A percentile compares a stretch with the other conserved stretches of the same genome.
These are phyloP conservation scores for Prietella phreatophila DNA, from an alignment of 2,113 vertebrate genomes.

Conservation along the genomic window DNA sequence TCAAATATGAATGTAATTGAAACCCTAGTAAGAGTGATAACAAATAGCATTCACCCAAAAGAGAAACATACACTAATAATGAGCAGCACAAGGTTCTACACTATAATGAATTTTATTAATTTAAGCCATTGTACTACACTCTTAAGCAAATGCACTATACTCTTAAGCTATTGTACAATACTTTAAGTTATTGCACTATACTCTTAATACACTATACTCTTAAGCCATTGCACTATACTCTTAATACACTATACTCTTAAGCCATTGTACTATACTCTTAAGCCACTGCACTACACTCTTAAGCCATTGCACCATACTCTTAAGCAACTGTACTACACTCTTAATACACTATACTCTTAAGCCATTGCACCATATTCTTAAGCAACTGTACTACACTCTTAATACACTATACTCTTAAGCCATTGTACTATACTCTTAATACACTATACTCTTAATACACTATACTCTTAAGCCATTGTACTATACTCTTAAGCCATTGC, in stretches of 20 bases:
- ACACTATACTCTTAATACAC: too few relatives aligned
- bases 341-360: too few relatives aligned
- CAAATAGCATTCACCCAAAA: background rate
- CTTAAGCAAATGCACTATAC: background rate
- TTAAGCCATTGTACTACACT: background rate
- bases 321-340: too few relatives aligned
- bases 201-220: background rate
- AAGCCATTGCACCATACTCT: too few relatives aligned
- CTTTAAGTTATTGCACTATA: background rate
- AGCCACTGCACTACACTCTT: background rate
- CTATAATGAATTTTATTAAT: background rate
- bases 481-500: too few relatives aligned
- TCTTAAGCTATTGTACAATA: background rate
- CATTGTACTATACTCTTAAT: background rate
- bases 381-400: background rate
- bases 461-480: background rate
- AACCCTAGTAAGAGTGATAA: background rate
- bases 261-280: too few relatives aligned
- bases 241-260: background rate
- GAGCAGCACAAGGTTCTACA: background rate
- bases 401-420: background rate
- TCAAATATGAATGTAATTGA: background rate
- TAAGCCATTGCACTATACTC: background rate
- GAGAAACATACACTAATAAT: background rate
- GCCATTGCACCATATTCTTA: too few relatives aligned